Conservation (phyloP, 1,140 invertebrate genomes). For the Brachionus asplanchnoidis region DNA sequence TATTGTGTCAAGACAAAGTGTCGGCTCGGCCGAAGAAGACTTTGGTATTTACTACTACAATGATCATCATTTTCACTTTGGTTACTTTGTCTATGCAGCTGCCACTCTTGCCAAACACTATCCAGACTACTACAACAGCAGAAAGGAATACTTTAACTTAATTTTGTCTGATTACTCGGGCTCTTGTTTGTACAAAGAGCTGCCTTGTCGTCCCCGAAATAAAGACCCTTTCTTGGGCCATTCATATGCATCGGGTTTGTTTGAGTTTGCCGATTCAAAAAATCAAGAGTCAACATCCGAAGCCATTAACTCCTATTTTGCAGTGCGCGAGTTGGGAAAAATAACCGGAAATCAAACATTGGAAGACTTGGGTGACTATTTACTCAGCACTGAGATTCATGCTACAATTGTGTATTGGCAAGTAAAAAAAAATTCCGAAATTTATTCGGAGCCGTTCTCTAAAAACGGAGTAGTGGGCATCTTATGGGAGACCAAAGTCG, state of each 20-base stretch:
- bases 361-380: conserved; percentile 4
- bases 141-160: conserved; percentile 6
- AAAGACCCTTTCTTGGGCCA: background rate
- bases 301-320: background rate
- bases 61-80: conserved; percentile 41
- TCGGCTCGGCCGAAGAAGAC: background rate
- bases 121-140: background rate
- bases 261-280: conserved; percentile 22
- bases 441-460: background rate
- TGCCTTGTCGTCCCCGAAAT: background rate
- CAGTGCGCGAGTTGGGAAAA: background rate
- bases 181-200: background rate
- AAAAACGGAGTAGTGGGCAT: conserved; percentile 20
- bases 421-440: background rate
- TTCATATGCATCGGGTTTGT: background rate
- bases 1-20: background rate
- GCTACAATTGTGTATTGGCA: background rate
- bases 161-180: background rate
- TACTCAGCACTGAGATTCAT: background rate
- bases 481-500: conserved; percentile 13
- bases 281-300: conserved; percentile 39
- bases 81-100: conserved; percentile 16
- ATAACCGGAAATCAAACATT: background rate
- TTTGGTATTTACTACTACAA: conserved; percentile 40
- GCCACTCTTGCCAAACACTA: background rate